Base-by-base conservation (phyloP, 1,140 invertebrate species). In the Holcopasites calliopsidis region DNA sequence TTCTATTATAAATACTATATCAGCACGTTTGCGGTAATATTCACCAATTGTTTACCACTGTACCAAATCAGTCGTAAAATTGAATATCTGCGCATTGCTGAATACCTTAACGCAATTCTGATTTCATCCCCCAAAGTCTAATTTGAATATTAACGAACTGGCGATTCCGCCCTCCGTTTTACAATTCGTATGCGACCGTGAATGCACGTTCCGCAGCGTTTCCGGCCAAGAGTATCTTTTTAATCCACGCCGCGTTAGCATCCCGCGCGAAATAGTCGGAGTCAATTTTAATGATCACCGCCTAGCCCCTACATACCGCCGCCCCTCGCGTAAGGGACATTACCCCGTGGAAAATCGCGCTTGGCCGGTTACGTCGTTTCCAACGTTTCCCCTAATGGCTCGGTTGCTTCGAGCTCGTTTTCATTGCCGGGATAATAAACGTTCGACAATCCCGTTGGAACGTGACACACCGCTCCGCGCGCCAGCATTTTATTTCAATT, bases 331-430 rank as follows among this genome's bases (percentile, higher is more conserved):
- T 42, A 76, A 78, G 54, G 42, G 62, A 40, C 33, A 44, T 64
- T 38, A 31, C 44, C 61, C 18, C 61, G 38, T 44, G 40, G 40
- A 64, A 28, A 33, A 64, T 47, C 40, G 61, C 47, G 42, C 60
- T 26, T n/a, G 40, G 31, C 28, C 55, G 58, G 65, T 55, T 76
- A 72, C 47, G 47, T 70, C 57, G 80, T 6, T 82, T 77, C 74
- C 71, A 64, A 58, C 78, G 77, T 78, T 82, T 80, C 69, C 76
- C 65, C 72, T 82, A 82, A 85, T 85, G 80, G 72, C 42, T 47
- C 49, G 80, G 71, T 80, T 82, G 82, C 77, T 82, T 62, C 31
- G 26, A n/a, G 16, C 18, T 26, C 60, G 26, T 47, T 64, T 64
- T 64, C 26, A 64, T 64, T 64, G 61, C 61, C 40, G 26, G 18